Evolutionary conservation across 2,113 vertebrate genomes (phyloP), one percentile per base, ranked within the genome.

Genomic region (Sinocyclocheilus grahami): DNA sequence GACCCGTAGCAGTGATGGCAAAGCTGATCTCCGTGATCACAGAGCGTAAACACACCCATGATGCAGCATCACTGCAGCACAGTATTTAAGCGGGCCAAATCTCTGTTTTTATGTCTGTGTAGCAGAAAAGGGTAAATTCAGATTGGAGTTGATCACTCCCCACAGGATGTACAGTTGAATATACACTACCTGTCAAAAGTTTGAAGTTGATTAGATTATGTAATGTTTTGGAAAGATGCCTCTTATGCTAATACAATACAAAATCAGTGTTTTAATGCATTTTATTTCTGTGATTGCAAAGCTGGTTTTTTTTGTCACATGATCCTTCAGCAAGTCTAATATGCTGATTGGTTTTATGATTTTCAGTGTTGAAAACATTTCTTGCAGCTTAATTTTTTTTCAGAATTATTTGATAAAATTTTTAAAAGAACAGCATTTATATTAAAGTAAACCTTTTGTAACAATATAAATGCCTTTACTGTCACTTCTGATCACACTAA

Each of bases 21-120:
- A 60, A 48, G 53, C 13, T 83, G 81, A 67, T 83, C 48, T 72
- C n/a, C 1, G 46, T 72, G 81, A 22, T 55, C 12, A 33, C 12
- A 14, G 46, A 72, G 5, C 20, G 33, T 27, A 20, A 20, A 60
- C 37, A 74, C 71, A 65, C 55, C 16, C 14, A 33, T 60, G 58
- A 63, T 46, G 58, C 33, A 84, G 55, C 24, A 16, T 18, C n/a
- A 63, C 72, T 76, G 75, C 75, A 69, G 75, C 46, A 37, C 39
- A 67, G 27, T 27, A 42, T 5, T 24, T 74, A 33, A 30, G 51
- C 55, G 2, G 58, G 33, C n/a, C 11, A 46, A 30, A 60, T 42
- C 2, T 71, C 27, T n/a, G 18, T 46, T n/a, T 42, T 16, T 13
- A 30, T 27, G n/a, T 27, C 16, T 5, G 24, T 8, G 63, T 14